Conservation (phyloP, 2,888 invertebrate genomes). For the Andrena hattorfiana region DNA sequence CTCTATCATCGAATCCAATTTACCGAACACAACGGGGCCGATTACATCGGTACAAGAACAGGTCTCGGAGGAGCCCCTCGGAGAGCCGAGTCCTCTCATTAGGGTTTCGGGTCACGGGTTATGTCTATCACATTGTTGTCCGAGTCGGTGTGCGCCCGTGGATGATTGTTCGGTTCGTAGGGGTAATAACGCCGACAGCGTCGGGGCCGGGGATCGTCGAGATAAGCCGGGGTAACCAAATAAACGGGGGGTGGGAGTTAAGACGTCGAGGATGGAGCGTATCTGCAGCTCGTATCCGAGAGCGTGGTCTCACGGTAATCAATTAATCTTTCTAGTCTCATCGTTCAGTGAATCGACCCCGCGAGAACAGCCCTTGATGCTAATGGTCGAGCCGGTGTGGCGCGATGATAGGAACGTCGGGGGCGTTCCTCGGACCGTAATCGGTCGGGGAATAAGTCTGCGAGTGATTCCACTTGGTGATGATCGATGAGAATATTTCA, state of each 20-base stretch:
- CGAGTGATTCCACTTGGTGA: not conserved
- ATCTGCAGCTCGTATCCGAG: constrained; percentile 42
- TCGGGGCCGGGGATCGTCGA: constrained; percentile 39
- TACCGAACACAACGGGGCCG: constrained; percentile 75
- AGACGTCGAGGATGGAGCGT: constrained; percentile 36
- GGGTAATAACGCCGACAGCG: constrained; percentile 66
- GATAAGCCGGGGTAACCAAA: constrained; percentile 75
- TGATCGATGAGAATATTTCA: not conserved
- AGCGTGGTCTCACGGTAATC: constrained; percentile 51
- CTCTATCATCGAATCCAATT: constrained; percentile 78
- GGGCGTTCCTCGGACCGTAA: not conserved
- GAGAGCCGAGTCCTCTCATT: constrained; percentile 73
- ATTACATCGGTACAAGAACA: constrained; percentile 74
- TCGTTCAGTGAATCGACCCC: constrained; percentile 38
- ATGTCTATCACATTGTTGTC: constrained; percentile 79
- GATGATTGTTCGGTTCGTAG: constrained; percentile 63
- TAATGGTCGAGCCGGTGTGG: constrained; percentile 1
- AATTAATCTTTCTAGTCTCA: constrained; percentile 61
- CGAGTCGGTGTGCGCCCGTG: constrained; percentile 40
- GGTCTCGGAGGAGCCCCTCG: constrained; percentile 38
- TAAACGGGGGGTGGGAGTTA: constrained; percentile 61
- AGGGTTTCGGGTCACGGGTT: constrained; percentile 79
- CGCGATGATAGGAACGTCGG: not conserved
- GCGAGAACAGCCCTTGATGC: not conserved
- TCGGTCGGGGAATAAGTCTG: not conserved